Base-by-base conservation (phyloP, 1,140 invertebrate species). In the Cherax destructor region DNA sequence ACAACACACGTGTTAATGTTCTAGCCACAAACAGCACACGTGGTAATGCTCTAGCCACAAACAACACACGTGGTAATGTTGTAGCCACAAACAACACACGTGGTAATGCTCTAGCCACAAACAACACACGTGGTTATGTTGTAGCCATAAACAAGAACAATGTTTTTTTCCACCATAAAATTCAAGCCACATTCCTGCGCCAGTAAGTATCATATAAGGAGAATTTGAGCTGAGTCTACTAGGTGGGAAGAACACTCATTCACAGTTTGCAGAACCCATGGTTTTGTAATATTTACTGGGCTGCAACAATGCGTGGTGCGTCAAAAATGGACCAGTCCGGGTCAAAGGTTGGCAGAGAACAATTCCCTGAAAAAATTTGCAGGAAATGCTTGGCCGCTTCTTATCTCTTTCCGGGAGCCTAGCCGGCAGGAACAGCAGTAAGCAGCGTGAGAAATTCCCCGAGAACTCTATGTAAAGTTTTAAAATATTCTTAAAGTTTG, bases 351-450 rank as follows among this genome's bases (percentile, higher is more conserved):
- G 65, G 52, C 50, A 18, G 79, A 89, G 79, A 89, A 80, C 87
- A 89, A 89, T 61, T 83, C 78, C 47, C 11, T 69, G 72, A 87
- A 89, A 89, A 83, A 83, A 83, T 61, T 83, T 89, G 79, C 79
- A 89, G 87, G 87, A 89, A 89, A 89, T 89, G 80, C 87, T 83
- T 89, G 3, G 59, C 41, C 16, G 52, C 56, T 87, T 87, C 85
- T 87, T 87, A 79, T 87, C 85, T 78, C 50, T 52, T 52, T 52
- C 24, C 24, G 50, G 80, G 50, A 59, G 80, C n/a, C 49, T 30
- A 3, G 80, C 80, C 56, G 10, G 16, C 50, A 59, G 50, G 52
- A 59, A 16, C 80, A 24, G 5, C 21, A 59, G n/a, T 65, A 65
- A 21, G 18, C 61, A 65, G 61, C 61, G 61, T 65, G 61, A 65